Conservation (phyloP, 2,113 vertebrate genomes). For the Myocastor coypus region DNA sequence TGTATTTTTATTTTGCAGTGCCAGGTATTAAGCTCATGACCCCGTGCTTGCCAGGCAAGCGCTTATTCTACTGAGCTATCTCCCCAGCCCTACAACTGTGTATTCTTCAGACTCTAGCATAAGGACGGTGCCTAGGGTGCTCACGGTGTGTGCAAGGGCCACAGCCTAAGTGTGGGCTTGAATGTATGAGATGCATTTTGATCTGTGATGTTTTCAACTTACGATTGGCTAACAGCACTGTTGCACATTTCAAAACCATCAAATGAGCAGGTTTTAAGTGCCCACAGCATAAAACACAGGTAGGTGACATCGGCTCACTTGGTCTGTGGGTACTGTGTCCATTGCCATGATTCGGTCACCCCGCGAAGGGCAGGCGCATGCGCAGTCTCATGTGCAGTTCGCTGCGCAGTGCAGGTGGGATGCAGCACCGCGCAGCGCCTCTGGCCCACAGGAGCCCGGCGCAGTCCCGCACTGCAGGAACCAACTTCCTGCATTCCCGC, state of each 20-base stretch:
- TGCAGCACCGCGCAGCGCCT: not conserved
- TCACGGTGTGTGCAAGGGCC: rapidly evolving
- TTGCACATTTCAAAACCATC: not conserved
- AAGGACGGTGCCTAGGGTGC: rapidly evolving
- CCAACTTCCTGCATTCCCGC: not conserved
- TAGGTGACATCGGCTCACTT: not conserved
- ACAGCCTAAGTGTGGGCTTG: not conserved
- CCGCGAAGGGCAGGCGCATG: rapidly evolving
- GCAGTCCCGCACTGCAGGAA: not conserved
- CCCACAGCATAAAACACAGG: not conserved
- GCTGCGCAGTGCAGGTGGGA: too few species aligned
- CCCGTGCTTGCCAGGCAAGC: too few species aligned
- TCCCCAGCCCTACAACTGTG: too few species aligned
- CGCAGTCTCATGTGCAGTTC: too few species aligned
- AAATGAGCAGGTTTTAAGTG: not conserved
- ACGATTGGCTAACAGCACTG: not conserved
- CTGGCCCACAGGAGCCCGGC: too few species aligned
- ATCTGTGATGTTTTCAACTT: not conserved
- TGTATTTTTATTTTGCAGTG: too few species aligned
- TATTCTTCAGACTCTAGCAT: too few species aligned
- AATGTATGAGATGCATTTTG: not conserved
- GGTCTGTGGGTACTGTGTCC: not conserved
- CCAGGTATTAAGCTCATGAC: too few species aligned
- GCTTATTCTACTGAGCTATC: too few species aligned
- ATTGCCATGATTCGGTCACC: not conserved